Evolutionary conservation across 1,140 invertebrate genomes (phyloP), one percentile per base, ranked within the genome.

Genomic region (Panagrolaimus sp.): DNA sequence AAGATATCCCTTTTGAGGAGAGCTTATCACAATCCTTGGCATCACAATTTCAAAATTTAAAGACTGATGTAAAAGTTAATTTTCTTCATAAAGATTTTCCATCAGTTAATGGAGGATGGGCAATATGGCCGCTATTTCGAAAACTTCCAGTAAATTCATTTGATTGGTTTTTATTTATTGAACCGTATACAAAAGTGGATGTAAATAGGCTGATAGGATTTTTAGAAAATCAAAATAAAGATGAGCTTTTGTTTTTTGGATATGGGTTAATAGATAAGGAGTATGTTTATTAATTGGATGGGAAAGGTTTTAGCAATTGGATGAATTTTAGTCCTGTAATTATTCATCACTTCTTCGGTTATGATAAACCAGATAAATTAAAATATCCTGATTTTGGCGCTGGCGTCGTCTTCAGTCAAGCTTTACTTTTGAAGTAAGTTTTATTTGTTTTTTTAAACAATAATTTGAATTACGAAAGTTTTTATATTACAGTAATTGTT

Each of bases 381-480:
- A 9, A 25, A 5, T 70, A 70, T 61, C 69, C 69, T 4, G 69
- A 70, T 51, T 70, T 70, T 16, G 67, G 70, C 9, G 68, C 46
- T 63, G 69, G 69, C n/a, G 69, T 70, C n/a, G 16, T 72, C 11
- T 61, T 70, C 11, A 70, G 69, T 62, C 68, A 43, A 9, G 42
- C 20, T 3, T 13, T 57, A n/a, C 8, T 57, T 25, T 20, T 20
- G 11, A 13, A 57, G 31, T 38, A 38, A 38, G 31, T 38, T 38
- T 38, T 7, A 4, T 38, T 38, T 4, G 31, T 38, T n/a, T n/a
- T n/a, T n/a, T n/a, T n/a, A n/a, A n/a, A n/a, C n/a, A n/a, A n/a
- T n/a, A n/a, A n/a, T n/a, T n/a, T n/a, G n/a, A n/a, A n/a, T n/a
- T n/a, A n/a, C n/a, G n/a, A n/a, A n/a, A n/a, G n/a, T 38, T 7